These are phyloP conservation scores for Vireo griseus DNA, from an alignment of 2,797 vertebrate species.

Conservation along the genomic window DNA sequence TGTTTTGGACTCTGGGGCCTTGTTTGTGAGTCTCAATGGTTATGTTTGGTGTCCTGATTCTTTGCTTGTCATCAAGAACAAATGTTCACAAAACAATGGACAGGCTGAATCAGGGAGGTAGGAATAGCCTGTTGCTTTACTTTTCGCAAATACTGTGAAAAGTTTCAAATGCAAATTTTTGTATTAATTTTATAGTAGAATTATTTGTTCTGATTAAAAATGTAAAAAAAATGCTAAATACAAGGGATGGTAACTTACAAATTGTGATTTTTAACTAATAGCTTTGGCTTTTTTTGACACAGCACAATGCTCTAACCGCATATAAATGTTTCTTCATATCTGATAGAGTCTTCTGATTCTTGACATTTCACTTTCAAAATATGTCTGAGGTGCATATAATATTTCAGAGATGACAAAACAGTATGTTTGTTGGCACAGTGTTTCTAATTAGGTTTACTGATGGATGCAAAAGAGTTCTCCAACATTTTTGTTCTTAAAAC, in stretches of 20 bases:
- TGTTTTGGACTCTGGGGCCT: slow-evolving; percentile 69
- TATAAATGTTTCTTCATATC: slow-evolving; percentile 25
- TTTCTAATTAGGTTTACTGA: background rate
- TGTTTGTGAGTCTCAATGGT: slow-evolving; percentile 68
- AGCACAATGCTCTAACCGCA: background rate
- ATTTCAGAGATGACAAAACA: background rate
- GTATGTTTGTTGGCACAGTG: background rate
- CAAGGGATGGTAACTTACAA: background rate
- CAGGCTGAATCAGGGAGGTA: slow-evolving; percentile 76
- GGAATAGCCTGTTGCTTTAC: slow-evolving; percentile 55
- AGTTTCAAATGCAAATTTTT: background rate
- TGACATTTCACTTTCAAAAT: background rate
- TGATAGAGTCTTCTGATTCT: background rate
- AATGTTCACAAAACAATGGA: slow-evolving; percentile 71
- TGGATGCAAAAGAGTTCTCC: background rate
- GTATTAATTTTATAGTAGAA: background rate
- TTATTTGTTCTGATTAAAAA: background rate
- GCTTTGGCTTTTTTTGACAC: background rate
- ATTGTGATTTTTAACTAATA: background rate
- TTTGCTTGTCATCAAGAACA: slow-evolving; percentile 63
- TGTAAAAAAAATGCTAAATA: background rate
- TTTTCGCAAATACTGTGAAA: background rate
- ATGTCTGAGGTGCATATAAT: background rate
- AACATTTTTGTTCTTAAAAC: background rate
- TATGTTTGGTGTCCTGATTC: slow-evolving; percentile 70